Evolutionary conservation across 2,888 invertebrate genomes (phyloP).

Genomic region (Agrochola litura): DNA sequence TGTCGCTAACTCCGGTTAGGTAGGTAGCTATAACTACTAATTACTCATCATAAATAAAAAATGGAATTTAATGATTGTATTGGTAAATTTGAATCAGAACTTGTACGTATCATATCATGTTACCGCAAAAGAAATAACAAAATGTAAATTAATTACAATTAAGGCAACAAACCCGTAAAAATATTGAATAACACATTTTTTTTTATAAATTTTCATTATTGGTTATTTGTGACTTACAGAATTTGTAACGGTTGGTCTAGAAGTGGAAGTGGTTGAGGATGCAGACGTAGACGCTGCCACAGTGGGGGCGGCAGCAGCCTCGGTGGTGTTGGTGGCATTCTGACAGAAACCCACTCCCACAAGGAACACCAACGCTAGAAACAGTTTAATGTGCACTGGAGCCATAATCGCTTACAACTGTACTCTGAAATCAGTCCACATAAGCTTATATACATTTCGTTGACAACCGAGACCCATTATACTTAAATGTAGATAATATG

Average conservation of each 20-base stretch:
- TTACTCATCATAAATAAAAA: background rate
- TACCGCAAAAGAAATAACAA: background rate
- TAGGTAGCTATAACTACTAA: background rate
- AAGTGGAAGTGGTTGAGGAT: conserved; percentile 4
- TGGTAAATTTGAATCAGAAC: background rate
- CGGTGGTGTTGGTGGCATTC: conserved; percentile 49
- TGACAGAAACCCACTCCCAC: conserved; percentile 66
- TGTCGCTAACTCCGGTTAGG: background rate
- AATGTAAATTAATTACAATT: background rate
- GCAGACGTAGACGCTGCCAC: background rate
- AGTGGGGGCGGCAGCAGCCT: conserved; percentile 6
- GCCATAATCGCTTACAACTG: conserved; percentile 66
- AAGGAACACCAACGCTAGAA: conserved; percentile 64
- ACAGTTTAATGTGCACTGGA: conserved; percentile 61
- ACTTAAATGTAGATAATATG: conserved; percentile 48
- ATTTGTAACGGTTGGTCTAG: background rate
- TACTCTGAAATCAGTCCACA: conserved; percentile 45
- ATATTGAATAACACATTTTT: background rate
- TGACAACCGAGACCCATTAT: conserved; percentile 58
- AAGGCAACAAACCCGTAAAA: background rate
- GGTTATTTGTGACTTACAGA: conserved; percentile 27
- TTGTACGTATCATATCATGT: background rate
- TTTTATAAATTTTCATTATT: background rate
- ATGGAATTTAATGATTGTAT: no score
- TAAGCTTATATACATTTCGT: conserved; percentile 62